Base-by-base conservation (phyloP, 2,113 vertebrate genomes). In the Larimichthys crocea region DNA sequence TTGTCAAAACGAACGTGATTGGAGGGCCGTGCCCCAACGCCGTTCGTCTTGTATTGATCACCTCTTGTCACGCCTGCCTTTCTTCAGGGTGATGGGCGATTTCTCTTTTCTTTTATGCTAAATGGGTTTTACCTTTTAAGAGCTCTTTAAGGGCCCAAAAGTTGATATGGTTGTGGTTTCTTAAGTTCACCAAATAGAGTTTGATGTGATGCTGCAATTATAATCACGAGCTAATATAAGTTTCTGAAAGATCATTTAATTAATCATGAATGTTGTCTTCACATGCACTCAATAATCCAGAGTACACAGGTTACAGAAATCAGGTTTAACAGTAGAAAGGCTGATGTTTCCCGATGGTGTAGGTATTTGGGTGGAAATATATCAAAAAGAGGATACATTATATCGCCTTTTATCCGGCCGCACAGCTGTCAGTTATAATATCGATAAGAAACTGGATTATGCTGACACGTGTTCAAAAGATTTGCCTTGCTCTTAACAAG, bases 11-110 rank as follows among this genome's bases (percentile, higher is more conserved):
- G 59, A 73, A 71, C 26, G n/a, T 59, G 83, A 90, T 90, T 79
- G 78, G 73, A 68, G 68, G 64, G 62, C 76, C 74, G 77, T 79
- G 80, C 80, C 87, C 90, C 74, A 2, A 61, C 29, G 46, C 83
- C 53, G 76, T 92, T 94, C 78, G 79, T 90, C 82, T 90, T 79
- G 71, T 92, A 94, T 94, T 90, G 93, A 94, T 94, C 86, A 80
- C 74, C 66, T 84, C 74, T 82, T 90, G 92, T 91, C 92, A 83
- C 49, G 40, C 52, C 61, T 72, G 74, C 75, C 86, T 89, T 84
- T 88, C 68, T 84, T 80, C 86, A 87, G 82, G 86, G 73, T 93
- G 93, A 91, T 79, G 78, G 84, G 61, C 44, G 40, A 78, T 80
- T 85, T 92, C 74, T 80, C 26, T 83, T 68, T 83, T 85, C 61